Evolutionary conservation across 2,888 invertebrate species (phyloP), one percentile per base, ranked within the genome.

Genomic region (Anthoptus insignis): DNA sequence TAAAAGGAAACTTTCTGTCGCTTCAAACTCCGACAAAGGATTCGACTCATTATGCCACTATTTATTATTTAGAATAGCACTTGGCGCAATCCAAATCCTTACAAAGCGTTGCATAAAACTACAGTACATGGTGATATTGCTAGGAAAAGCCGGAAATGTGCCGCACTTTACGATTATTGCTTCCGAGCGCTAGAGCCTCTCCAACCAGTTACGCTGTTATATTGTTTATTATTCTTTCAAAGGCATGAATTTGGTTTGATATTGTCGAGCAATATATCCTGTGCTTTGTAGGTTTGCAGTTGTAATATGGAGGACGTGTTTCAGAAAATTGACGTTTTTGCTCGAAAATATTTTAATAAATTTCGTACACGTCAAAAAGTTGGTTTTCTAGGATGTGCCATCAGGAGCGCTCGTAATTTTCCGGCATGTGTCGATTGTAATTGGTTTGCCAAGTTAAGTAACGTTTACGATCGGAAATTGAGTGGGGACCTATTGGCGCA

Each of bases 111-210:
- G 81, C 79, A 81, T 81, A 81, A 82, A 84, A 80, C 77, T 81
- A 76, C 78, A 69, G 79, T 78, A 75, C 69, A 70, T 50, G 22
- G 64, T 69, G 69, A 69, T 69, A 67, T 60, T 60, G 54, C 73
- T 63, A 76, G 78, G 78, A 78, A 78, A 78, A 84, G 78, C 74
- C 82, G 83, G 85, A 83, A 82, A 81, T 83, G 81, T 83, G 80
- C 80, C 77, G 79, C 83, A 83, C 79, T 87, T 87, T 87, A 87
- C 81, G 87, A 86, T 86, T 87, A 87, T 87, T 85, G 80, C 85
- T 85, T 86, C 86, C 87, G 80, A 75, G 59, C 59, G 21, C 56
- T 50, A 29, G 34, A 57, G 56, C 56, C 56, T 63, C 47, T 63
- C 49, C 16, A 64, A 67, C 70, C 76, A 37, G 42, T 75, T 73